phyloP scores from a whole-genome alignment of 1,140 invertebrate genomes.

The Glomeris maerens region DNA sequence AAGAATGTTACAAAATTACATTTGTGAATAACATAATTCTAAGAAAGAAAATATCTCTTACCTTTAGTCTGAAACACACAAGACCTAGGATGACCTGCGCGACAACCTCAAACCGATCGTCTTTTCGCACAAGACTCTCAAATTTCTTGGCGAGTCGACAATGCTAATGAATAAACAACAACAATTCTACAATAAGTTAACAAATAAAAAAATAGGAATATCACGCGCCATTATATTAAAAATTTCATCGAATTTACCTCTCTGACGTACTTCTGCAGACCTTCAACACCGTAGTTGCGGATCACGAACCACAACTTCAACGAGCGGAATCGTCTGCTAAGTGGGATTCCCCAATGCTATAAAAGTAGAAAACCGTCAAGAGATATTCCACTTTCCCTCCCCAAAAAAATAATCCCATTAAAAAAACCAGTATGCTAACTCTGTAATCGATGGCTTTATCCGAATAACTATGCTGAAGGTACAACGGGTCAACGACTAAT shows the following conservation, averaged over 20 bases:
- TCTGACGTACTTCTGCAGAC: constrained; percentile 81
- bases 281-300: constrained; percentile 80
- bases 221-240: constrained; percentile 3
- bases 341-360: constrained; percentile 91
- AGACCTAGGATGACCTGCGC: constrained; percentile 66
- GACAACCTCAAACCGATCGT: constrained; percentile 83
- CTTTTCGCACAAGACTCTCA: constrained; percentile 64
- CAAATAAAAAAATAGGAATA: constrained; percentile 3
- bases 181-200: constrained; percentile 8
- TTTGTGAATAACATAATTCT: no score
- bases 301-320: constrained; percentile 97
- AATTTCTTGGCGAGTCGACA: constrained; percentile 86
- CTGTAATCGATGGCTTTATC: constrained; percentile 91
- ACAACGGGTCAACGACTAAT: constrained; percentile 91
- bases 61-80: constrained; percentile 54
- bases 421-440: constrained; percentile 25
- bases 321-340: constrained; percentile 81
- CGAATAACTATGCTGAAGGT: constrained; percentile 92
- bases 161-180: constrained; percentile 41
- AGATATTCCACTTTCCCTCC: constrained; percentile 18
- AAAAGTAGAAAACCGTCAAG: constrained; percentile 5
- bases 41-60: constrained; percentile 29
- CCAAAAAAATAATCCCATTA: background rate
- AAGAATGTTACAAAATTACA: no score
- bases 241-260: constrained; percentile 32